phyloP scores from a whole-genome alignment of 2,888 invertebrate species.

The Campoplex capitator region DNA sequence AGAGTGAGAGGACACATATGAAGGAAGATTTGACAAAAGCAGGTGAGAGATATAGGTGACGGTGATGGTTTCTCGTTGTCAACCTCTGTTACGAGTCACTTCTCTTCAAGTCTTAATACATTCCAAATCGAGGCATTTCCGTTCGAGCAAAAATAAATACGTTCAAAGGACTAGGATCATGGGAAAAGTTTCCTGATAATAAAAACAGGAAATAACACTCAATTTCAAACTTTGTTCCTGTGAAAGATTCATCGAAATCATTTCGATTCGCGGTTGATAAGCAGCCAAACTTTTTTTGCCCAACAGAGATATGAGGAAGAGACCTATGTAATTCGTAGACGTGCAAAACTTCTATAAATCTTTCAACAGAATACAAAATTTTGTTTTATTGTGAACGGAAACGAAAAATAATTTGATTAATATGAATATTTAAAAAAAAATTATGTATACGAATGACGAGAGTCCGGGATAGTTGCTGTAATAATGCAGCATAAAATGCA shows the following conservation, averaged over 20 bases:
- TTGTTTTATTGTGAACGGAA: not conserved
- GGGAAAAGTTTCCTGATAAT: not conserved
- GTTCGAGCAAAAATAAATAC: not conserved
- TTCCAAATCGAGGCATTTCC: conserved; percentile 40
- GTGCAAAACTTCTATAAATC: too few relatives aligned
- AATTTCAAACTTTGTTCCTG: too few relatives aligned
- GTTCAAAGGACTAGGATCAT: not conserved
- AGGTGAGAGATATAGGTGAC: conserved; percentile 28
- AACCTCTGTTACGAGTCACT: conserved; percentile 15
- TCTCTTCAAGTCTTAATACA: conserved; percentile 38
- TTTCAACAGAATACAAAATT: not conserved
- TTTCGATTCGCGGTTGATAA: too few relatives aligned
- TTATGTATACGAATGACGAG: not conserved
- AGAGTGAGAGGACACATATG: conserved; percentile 31
- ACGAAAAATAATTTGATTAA: not conserved
- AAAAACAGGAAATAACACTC: not conserved
- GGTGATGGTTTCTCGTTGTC: conserved; percentile 57
- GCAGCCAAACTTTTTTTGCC: too few relatives aligned
- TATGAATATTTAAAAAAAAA: not conserved
- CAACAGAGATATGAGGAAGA: too few relatives aligned
- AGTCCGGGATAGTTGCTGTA: not conserved
- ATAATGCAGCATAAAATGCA: conserved; percentile 52
- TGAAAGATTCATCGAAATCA: too few relatives aligned
- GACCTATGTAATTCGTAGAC: too few relatives aligned
- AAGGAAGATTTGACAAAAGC: conserved; percentile 17